Evolutionary conservation across 2,888 invertebrate genomes (phyloP).

Genomic region (Andrena marginata): DNA sequence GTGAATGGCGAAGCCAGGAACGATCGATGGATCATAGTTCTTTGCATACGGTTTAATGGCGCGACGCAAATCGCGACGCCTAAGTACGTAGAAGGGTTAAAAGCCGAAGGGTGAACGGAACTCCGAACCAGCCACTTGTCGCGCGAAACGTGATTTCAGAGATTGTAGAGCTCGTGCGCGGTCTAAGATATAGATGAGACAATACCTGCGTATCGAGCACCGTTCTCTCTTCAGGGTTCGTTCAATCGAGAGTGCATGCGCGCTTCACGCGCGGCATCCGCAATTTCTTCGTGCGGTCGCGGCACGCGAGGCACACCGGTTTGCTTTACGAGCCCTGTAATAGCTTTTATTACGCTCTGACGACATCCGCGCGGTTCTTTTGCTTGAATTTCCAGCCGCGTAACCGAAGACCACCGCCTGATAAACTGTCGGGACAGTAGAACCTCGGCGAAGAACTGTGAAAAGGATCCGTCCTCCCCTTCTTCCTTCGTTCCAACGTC

Average conservation of each 20-base stretch:
- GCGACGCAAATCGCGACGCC: not conserved
- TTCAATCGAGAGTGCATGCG: not conserved
- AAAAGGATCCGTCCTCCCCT: too few species aligned
- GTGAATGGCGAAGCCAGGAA: not conserved
- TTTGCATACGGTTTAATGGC: conserved; percentile 4
- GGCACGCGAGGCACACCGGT: too few species aligned
- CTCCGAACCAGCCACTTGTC: not conserved
- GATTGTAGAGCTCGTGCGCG: not conserved
- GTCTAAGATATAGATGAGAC: not conserved
- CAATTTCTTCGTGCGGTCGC: conserved; percentile 2
- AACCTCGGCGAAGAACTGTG: too few species aligned
- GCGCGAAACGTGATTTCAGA: not conserved
- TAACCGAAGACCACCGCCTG: too few species aligned
- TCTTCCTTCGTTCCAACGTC: too few species aligned
- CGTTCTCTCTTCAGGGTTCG: not conserved
- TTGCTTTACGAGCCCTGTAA: too few species aligned
- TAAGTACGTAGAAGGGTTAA: not conserved
- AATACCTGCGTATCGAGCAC: not conserved
- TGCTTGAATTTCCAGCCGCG: too few species aligned
- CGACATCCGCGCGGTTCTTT: too few species aligned
- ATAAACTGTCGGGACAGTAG: too few species aligned
- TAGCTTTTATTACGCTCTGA: too few species aligned
- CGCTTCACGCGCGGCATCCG: conserved; percentile 7
- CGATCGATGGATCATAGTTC: not conserved
- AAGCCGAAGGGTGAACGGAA: not conserved